These are phyloP conservation scores for Epizoanthus stellaris DNA, from an alignment of 92 coral and sea anemone species.

Conservation along the genomic window DNA sequence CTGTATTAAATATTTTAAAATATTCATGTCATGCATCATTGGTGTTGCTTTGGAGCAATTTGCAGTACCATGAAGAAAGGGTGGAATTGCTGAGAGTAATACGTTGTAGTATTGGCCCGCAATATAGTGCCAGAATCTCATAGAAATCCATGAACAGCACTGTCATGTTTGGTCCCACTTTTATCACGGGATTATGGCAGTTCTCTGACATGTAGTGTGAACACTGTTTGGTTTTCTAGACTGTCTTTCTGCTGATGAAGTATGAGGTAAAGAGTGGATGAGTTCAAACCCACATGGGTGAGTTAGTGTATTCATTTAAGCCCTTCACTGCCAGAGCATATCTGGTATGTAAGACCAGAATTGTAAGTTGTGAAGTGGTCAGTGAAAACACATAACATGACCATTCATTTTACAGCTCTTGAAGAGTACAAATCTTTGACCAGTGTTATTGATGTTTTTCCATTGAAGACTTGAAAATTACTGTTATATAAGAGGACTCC, in stretches of 20 bases:
- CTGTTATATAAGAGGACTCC: too few relatives aligned
- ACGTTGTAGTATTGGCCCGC: not conserved
- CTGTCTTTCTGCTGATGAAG: not conserved
- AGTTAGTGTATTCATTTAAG: not conserved
- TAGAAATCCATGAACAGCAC: not conserved
- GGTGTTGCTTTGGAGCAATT: not conserved
- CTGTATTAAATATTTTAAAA: not conserved
- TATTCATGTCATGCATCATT: not conserved
- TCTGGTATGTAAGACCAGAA: too few relatives aligned
- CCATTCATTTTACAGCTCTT: too few relatives aligned
- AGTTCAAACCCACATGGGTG: not conserved
- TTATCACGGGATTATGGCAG: not conserved
- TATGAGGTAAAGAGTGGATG: not conserved
- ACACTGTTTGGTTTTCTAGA: not conserved
- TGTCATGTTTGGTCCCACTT: not conserved
- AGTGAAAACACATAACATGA: too few relatives aligned
- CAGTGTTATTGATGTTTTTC: too few relatives aligned
- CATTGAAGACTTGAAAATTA: too few relatives aligned
- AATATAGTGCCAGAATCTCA: not conserved
- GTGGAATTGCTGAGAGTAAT: not conserved
- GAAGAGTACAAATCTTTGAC: too few relatives aligned
- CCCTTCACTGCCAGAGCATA: too few relatives aligned
- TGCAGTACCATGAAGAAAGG: slow-evolving; percentile 1
- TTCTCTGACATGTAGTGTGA: not conserved
- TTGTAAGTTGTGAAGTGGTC: too few relatives aligned